phyloP scores from a whole-genome alignment of 23 tunicate species.

The Halocynthia roretzi region DNA sequence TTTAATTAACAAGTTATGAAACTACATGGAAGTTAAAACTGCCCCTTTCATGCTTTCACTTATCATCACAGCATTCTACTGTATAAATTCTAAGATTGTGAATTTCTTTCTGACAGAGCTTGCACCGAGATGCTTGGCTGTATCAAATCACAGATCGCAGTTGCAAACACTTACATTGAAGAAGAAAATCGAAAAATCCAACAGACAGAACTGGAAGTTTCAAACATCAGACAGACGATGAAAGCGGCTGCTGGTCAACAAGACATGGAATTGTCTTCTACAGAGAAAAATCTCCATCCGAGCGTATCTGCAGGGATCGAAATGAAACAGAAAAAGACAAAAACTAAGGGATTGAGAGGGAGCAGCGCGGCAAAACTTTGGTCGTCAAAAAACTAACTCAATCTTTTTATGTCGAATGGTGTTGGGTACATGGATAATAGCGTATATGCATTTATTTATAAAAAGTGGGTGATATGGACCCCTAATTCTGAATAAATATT shows the following conservation, averaged over 20 bases:
- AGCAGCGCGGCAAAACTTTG: conserved; percentile 19
- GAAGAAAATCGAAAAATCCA: conserved; percentile 47
- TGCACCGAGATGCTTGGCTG: conserved; percentile 53
- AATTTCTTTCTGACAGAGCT: conserved; percentile 19
- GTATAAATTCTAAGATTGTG: too few relatives aligned
- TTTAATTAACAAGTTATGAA: too few relatives aligned
- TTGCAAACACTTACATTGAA: conserved; percentile 42
- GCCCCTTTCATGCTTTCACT: neutral
- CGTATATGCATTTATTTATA: too few relatives aligned
- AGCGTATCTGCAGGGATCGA: conserved; percentile 70
- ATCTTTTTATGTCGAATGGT: neutral
- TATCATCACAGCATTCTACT: too few relatives aligned
- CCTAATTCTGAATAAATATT: too few relatives aligned
- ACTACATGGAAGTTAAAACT: too few relatives aligned
- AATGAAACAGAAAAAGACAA: conserved; percentile 74
- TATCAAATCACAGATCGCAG: conserved; percentile 45
- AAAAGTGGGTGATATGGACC: too few relatives aligned
- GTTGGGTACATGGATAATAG: too few relatives aligned
- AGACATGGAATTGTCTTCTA: conserved; percentile 13
- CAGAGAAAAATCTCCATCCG: conserved; percentile 32
- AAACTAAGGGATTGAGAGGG: conserved; percentile 60
- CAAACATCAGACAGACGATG: conserved; percentile 7
- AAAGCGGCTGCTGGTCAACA: conserved; percentile 11
- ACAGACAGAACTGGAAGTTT: conserved; percentile 53
- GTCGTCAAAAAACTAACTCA: conserved; percentile 9